phyloP scores from a whole-genome alignment of 1,140 invertebrate species.

The Campoletis sonorensis region DNA sequence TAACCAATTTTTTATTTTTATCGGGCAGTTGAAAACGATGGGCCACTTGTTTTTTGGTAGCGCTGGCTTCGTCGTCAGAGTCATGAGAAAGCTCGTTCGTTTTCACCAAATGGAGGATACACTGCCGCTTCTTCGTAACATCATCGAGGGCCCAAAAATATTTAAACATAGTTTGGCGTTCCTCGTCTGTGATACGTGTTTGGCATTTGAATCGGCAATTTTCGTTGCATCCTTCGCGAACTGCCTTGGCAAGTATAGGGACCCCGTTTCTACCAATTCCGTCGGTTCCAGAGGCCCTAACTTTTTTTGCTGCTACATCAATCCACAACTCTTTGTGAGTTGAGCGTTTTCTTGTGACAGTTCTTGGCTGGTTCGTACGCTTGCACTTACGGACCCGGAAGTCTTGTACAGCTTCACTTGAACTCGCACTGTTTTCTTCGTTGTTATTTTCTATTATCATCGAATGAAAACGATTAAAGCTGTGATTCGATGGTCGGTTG shows the following conservation, averaged over 20 bases:
- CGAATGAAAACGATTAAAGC: neutral
- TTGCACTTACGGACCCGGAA: constrained; percentile 5
- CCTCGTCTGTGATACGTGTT: constrained; percentile 1
- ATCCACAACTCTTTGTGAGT: constrained; percentile 7
- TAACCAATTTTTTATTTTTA: neutral
- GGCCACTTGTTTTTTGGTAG: neutral
- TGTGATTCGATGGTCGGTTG: neutral
- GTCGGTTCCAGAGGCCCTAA: neutral
- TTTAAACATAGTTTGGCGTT: neutral
- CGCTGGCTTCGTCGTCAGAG: neutral
- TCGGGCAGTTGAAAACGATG: neutral
- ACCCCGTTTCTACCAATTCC: constrained; percentile 8
- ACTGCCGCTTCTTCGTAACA: neutral
- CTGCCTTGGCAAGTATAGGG: neutral
- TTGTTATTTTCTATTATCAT: neutral
- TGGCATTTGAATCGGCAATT: constrained; percentile 4
- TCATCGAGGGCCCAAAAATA: neutral
- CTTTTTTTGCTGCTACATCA: neutral
- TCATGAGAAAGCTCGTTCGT: neutral
- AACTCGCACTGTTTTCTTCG: neutral
- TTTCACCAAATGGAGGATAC: neutral
- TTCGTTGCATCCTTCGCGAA: constrained; percentile 6
- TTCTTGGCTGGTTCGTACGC: neutral
- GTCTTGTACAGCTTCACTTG: neutral
- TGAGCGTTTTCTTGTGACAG: neutral